Percentiles rank a stretch among this genome's conserved stretches.
Conservation (phyloP, 2,113 vertebrate species). For the Rhabdornis inornatus region DNA sequence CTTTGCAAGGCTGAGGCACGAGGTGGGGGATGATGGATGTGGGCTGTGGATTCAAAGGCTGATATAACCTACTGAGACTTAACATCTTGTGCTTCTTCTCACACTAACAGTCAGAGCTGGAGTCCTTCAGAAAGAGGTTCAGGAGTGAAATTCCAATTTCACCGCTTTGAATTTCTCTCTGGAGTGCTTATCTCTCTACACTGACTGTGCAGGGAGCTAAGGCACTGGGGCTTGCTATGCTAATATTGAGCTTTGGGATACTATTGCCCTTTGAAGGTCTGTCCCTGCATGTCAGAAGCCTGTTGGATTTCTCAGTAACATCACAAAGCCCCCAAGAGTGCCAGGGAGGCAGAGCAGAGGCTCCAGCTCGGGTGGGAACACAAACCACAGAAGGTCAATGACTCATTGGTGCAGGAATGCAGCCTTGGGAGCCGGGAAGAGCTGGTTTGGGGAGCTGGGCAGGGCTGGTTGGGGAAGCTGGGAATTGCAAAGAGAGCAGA, state of each 20-base stretch:
- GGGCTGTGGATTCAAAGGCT: neutral
- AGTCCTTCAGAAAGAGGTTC: neutral
- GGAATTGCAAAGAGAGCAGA: neutral
- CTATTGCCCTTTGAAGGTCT: neutral
- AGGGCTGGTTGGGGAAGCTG: neutral
- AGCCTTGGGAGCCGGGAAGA: neutral
- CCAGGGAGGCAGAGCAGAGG: neutral
- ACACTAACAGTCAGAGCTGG: accelerated
- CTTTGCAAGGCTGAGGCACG: neutral
- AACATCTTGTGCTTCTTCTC: neutral
- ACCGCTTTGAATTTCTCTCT: neutral
- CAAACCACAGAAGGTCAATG: neutral
- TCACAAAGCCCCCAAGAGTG: neutral
- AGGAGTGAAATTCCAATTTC: neutral
- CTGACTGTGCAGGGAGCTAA: neutral
- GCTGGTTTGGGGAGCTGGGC: neutral
- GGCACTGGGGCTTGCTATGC: neutral
- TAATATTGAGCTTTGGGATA: neutral
- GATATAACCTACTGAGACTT: neutral
- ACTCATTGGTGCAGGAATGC: neutral
- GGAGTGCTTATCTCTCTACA: neutral
- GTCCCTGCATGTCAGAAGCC: neutral
- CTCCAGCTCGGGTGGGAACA: neutral
- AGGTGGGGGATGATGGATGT: neutral
- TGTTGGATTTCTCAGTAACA: neutral